phyloP scores from a whole-genome alignment of 2,797 vertebrate genomes.

The Cryptoprocta ferox region DNA sequence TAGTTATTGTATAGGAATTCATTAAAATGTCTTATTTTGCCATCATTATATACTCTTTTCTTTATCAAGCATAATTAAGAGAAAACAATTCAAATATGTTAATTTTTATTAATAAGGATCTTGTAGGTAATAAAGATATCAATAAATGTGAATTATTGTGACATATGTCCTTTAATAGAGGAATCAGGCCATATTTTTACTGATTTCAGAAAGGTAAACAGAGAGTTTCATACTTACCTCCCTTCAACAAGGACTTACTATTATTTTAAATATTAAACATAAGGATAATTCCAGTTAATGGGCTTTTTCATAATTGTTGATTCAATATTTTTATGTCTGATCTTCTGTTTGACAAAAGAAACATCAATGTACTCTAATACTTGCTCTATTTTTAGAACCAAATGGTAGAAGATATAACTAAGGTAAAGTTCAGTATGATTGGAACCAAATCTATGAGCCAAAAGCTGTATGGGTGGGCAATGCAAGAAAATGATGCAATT shows the following conservation, averaged over 20 bases:
- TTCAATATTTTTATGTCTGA: background rate
- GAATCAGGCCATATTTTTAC: background rate
- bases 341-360: background rate
- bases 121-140: background rate
- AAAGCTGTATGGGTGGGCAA: background rate
- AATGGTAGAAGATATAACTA: background rate
- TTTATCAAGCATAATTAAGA: background rate
- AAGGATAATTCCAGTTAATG: background rate
- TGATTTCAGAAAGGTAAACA: background rate
- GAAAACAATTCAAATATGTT: background rate
- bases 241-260: background rate
- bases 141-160: background rate
- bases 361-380: background rate
- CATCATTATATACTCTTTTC: background rate
- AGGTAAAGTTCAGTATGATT: background rate
- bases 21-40: background rate
- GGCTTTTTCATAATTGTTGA: background rate
- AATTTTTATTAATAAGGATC: background rate
- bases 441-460: background rate
- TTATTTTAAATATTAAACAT: background rate
- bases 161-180: background rate
- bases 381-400: background rate
- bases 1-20: background rate
- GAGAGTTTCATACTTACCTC: background rate
- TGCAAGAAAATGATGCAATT: background rate